Evolutionary conservation across 2,888 invertebrate species (phyloP).

Genomic region (Spisula subtruncata): DNA sequence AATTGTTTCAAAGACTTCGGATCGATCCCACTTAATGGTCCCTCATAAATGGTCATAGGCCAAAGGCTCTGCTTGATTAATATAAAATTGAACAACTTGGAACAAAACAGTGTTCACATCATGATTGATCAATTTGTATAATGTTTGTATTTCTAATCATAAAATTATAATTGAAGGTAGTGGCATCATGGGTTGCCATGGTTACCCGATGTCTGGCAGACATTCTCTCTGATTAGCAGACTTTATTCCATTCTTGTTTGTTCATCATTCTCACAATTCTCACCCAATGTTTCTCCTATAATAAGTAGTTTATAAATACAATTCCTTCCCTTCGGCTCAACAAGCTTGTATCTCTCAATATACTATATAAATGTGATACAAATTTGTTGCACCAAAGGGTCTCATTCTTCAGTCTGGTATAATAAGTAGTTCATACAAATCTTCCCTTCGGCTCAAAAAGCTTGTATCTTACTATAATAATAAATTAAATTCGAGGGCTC

Average conservation of each 20-base stretch:
- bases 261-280: background rate
- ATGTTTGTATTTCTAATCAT: background rate
- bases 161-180: slow-evolving; percentile 12
- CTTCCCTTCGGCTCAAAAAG: too few species aligned
- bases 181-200: background rate
- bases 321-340: too few species aligned
- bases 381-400: too few species aligned
- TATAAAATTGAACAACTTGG: too few species aligned
- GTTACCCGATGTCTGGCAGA: background rate
- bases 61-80: too few species aligned
- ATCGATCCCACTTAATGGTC: background rate
- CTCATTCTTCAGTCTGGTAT: too few species aligned
- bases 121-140: background rate
- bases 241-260: background rate
- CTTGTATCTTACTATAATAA: too few species aligned
- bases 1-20: too few species aligned
- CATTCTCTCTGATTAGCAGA: background rate
- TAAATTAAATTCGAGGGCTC: too few species aligned
- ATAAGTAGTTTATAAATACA: background rate
- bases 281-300: slow-evolving; percentile 11
- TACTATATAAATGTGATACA: too few species aligned
- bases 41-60: background rate
- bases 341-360: too few species aligned
- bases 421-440: too few species aligned
- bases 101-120: background rate